Evolutionary conservation across 2,888 invertebrate genomes (phyloP), one percentile per base, ranked within the genome.

Genomic region (Drosophila paranaensis): DNA sequence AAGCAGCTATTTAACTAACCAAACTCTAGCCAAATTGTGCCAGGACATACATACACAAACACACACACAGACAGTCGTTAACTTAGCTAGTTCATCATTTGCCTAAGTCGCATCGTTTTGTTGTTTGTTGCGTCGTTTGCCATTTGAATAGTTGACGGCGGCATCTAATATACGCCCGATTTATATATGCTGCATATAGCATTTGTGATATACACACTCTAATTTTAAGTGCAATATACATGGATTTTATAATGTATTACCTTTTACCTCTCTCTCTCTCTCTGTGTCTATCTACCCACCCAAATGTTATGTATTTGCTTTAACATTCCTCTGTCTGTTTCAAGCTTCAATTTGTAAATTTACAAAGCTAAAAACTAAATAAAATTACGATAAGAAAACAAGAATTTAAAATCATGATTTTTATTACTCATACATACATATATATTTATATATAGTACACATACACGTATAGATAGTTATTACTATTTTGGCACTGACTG

Each of bases 11-110:
- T 27, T 11, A 43, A 39, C n/a, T 8, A 16, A 35, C 16, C 39
- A 50, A 54, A 73, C 33, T 45, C 45, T 57, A 77, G 71, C 81
- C 88, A 88, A 88, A 85, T 66, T 66, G 89, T 89, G 89, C 82
- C 89, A 84, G 60, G 54, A 40, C 20, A 40, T 39, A 72, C 33
- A 53, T 11, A 54, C 51, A 53, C n/a, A n/a, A 3, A 43, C 13
- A 39, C 37, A 74, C 30, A 63, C 51, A n/a, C 40, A 40, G 48
- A 33, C 30, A 33, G 10, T 39, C 27, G 60, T 66, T 72, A 64
- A 74, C 65, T 60, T 43, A 65, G 43, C 82, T 86, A 79, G 86
- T 78, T 88, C 68, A 66, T 48, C 56, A 69, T 68, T 68, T 61
- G 40, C 61, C 63, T 79, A 73, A 73, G 69, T 67, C 67, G 46